A percentile compares a stretch with the other conserved stretches of the same genome.
These are phyloP conservation scores for Scortum barcoo DNA, from an alignment of 2,113 vertebrate genomes.

Conservation along the genomic window DNA sequence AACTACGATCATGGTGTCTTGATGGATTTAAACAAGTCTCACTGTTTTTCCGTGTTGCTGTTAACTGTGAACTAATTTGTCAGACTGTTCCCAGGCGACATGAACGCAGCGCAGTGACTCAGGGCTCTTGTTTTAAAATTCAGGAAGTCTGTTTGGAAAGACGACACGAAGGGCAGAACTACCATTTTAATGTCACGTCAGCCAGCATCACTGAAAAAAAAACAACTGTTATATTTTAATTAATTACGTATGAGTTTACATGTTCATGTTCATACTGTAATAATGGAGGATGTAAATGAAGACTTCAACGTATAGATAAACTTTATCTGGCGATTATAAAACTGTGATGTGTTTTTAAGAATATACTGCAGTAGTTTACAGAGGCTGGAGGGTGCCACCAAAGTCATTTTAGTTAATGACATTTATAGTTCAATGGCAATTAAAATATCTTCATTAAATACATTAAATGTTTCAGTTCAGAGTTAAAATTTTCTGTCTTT, in stretches of 20 bases:
- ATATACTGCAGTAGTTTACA: background rate
- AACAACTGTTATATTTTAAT: background rate
- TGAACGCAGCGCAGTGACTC: slow-evolving; percentile 46
- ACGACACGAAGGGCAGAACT: background rate
- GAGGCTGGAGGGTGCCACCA: background rate
- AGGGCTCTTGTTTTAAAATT: slow-evolving; percentile 47
- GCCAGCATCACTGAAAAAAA: background rate
- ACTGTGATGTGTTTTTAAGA: slow-evolving; percentile 4
- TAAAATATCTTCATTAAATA: background rate
- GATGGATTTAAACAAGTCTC: too few species aligned
- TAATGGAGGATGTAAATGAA: background rate
- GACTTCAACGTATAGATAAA: background rate
- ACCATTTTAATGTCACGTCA: background rate
- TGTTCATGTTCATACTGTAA: slow-evolving; percentile 9
- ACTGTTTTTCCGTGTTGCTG: background rate
- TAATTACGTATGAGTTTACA: background rate
- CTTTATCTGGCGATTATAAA: background rate
- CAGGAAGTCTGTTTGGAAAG: background rate
- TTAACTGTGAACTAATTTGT: background rate
- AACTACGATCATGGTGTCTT: background rate
- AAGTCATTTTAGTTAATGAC: background rate
- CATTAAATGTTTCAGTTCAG: background rate
- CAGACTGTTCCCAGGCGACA: background rate
- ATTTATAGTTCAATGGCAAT: background rate
- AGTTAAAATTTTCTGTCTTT: background rate